A percentile compares a stretch with the other conserved stretches of the same genome.
These are phyloP conservation scores for Ranitomeya imitator DNA, from an alignment of 2,113 vertebrate species.

Conservation along the genomic window DNA sequence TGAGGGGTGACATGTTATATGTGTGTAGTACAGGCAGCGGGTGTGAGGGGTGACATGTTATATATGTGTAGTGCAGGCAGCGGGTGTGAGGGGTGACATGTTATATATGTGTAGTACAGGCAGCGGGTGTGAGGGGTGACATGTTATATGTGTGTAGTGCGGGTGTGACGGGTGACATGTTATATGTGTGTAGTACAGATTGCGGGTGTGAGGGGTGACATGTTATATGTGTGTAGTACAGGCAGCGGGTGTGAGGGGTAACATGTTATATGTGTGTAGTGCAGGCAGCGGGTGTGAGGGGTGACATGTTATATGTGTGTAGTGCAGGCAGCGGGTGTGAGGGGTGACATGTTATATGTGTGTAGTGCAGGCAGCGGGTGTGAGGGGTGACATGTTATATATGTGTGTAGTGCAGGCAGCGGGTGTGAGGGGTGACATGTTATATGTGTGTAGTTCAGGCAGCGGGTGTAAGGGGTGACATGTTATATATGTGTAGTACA, in stretches of 20 bases:
- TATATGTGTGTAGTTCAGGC: background rate
- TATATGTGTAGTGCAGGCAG: background rate
- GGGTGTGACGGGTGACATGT: background rate
- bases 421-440: background rate
- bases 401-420: background rate
- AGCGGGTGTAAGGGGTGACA: background rate
- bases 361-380: background rate
- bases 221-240: background rate
- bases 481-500: background rate
- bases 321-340: background rate
- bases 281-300: background rate
- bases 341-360: background rate
- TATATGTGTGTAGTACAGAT: background rate
- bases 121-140: background rate
- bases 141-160: background rate
- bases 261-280: background rate
- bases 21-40: background rate
- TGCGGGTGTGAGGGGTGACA: background rate
- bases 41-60: background rate
- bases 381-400: background rate
- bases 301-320: background rate
- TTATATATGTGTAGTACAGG: background rate
- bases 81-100: background rate
- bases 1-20: background rate
- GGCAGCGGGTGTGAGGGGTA: background rate